These are phyloP conservation scores for Pteronura brasiliensis DNA, from an alignment of 2,113 vertebrate genomes.

Conservation along the genomic window DNA sequence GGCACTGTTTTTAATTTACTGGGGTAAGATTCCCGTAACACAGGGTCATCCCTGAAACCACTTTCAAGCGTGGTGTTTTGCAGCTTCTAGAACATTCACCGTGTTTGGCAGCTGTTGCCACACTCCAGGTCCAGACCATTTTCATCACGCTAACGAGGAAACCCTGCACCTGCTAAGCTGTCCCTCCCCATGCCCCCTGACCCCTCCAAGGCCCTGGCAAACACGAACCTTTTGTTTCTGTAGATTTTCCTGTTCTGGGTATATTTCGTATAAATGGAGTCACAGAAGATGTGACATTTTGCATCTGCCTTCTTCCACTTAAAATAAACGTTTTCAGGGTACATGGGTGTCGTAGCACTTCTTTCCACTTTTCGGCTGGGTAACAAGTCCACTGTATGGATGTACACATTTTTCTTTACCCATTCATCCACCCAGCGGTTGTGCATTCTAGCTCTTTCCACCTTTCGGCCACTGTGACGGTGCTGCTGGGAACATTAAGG, in stretches of 20 bases:
- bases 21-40: background rate
- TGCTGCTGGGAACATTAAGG: background rate
- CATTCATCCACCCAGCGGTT: background rate
- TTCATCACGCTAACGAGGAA: background rate
- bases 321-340: background rate
- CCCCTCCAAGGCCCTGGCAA: background rate
- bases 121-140: background rate
- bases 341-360: background rate
- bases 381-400: background rate
- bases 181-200: background rate
- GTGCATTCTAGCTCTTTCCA: background rate
- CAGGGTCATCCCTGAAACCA: background rate
- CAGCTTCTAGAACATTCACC: background rate
- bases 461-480: background rate
- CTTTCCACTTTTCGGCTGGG: background rate
- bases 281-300: background rate
- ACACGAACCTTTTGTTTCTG: background rate
- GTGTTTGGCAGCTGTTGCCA: background rate
- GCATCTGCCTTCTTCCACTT: background rate
- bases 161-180: background rate
- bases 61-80: background rate
- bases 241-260: background rate
- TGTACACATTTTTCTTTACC: background rate
- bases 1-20: background rate
- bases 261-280: background rate